Evolutionary conservation across 2,113 vertebrate genomes (phyloP).

Genomic region (Syrrhaptes paradoxus): DNA sequence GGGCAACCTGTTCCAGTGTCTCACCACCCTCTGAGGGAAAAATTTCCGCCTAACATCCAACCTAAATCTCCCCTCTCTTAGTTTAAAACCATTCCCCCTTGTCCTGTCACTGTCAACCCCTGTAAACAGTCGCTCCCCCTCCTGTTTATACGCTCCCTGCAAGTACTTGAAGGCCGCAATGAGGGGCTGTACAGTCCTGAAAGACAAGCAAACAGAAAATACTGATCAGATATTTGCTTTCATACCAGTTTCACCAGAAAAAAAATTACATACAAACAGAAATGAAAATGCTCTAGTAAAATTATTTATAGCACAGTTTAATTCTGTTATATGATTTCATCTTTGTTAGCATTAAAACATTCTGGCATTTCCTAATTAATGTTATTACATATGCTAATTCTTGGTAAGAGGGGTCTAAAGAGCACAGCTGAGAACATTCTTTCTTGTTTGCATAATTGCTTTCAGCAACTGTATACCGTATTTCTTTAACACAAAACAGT

Average conservation of each 20-base stretch:
- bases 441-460: slow-evolving; percentile 49
- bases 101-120: too few relatives aligned
- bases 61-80: too few relatives aligned
- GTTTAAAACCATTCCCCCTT: too few relatives aligned
- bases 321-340: slow-evolving; percentile 19
- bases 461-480: slow-evolving; percentile 35
- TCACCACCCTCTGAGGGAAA: too few relatives aligned
- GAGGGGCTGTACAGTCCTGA: neutral
- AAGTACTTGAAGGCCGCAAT: too few relatives aligned
- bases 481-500: slow-evolving; percentile 3
- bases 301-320: slow-evolving; percentile 31
- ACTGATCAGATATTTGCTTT: neutral
- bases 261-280: neutral
- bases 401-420: slow-evolving; percentile 23
- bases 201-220: neutral
- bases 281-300: neutral
- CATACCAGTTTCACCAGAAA: neutral
- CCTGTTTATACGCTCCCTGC: too few relatives aligned
- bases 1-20: too few relatives aligned
- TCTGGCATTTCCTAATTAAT: slow-evolving; percentile 61
- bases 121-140: too few relatives aligned
- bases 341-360: slow-evolving; percentile 27
- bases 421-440: slow-evolving; percentile 51
- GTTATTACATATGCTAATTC: slow-evolving; percentile 38
- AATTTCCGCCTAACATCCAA: too few relatives aligned